A percentile compares a stretch with the other conserved stretches of the same genome.
phyloP scores from a whole-genome alignment of 2,797 vertebrate species.

The Arrhamphus sclerolepis region DNA sequence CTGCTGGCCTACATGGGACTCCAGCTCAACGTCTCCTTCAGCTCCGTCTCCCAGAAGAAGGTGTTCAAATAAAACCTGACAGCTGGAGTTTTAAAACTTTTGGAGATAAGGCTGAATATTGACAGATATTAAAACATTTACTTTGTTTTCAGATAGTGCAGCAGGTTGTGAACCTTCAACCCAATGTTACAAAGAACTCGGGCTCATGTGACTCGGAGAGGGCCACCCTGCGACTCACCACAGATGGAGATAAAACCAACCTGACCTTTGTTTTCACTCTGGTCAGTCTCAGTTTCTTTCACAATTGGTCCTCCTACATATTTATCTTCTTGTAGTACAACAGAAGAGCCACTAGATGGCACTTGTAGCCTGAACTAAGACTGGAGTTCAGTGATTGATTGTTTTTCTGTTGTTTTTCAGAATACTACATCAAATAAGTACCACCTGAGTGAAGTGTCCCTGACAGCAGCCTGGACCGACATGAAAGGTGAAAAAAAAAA shows the following conservation, averaged over 20 bases:
- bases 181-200: conserved; percentile 63
- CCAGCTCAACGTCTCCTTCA: conserved; percentile 89
- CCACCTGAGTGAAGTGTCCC: conserved; percentile 70
- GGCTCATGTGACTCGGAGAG: conserved; percentile 77
- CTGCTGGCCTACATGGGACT: conserved; percentile 83
- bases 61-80: conserved; percentile 44
- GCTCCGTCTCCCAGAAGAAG: conserved; percentile 69
- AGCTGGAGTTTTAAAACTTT: too few species aligned
- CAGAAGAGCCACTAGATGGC: conserved; percentile 56
- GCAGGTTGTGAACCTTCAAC: conserved; percentile 82
- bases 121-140: not conserved
- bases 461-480: conserved; percentile 67
- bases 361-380: not conserved
- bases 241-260: conserved; percentile 64
- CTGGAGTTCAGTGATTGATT: not conserved
- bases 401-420: conserved; percentile 55
- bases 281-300: conserved; percentile 66
- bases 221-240: conserved; percentile 72
- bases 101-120: not conserved
- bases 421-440: conserved; percentile 79
- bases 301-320: too few species aligned
- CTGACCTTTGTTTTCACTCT: conserved; percentile 81
- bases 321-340: conserved; percentile 4
- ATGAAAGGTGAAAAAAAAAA: conserved; percentile 74
- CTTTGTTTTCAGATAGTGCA: conserved; percentile 65